These are phyloP conservation scores for Ridgeia piscesae DNA, from an alignment of 1,140 invertebrate genomes.

Conservation along the genomic window DNA sequence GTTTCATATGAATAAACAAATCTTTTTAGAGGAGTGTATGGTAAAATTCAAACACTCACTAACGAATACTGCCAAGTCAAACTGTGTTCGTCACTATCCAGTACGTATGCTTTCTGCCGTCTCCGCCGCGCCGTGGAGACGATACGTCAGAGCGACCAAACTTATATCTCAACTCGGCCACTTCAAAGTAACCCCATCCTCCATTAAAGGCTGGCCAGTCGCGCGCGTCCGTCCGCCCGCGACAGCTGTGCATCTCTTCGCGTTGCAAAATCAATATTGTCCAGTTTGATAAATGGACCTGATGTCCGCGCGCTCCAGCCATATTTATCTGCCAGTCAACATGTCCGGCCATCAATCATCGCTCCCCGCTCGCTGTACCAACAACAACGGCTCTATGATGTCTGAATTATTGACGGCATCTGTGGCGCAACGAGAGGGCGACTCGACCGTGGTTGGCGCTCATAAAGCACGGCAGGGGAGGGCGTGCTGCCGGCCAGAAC, in stretches of 20 bases:
- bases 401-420: background rate
- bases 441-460: background rate
- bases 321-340: constrained; percentile 5
- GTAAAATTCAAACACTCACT: too few species aligned
- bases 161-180: background rate
- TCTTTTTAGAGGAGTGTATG: too few species aligned
- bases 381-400: constrained; percentile 4
- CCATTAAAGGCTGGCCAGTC: background rate
- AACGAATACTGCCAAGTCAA: too few species aligned
- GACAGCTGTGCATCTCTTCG: background rate
- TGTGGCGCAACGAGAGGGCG: background rate
- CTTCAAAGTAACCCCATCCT: background rate
- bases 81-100: too few species aligned
- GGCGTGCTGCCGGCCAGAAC: background rate
- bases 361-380: background rate
- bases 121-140: background rate
- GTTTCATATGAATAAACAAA: too few species aligned
- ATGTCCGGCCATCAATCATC: background rate
- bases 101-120: too few species aligned
- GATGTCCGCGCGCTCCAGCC: background rate
- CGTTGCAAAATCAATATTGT: background rate
- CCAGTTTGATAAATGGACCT: constrained; percentile 5
- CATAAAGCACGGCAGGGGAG: background rate
- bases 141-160: background rate
- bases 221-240: background rate